These are phyloP conservation scores for Psittacula derbiana DNA, from an alignment of 2,797 vertebrate genomes.

Conservation along the genomic window DNA sequence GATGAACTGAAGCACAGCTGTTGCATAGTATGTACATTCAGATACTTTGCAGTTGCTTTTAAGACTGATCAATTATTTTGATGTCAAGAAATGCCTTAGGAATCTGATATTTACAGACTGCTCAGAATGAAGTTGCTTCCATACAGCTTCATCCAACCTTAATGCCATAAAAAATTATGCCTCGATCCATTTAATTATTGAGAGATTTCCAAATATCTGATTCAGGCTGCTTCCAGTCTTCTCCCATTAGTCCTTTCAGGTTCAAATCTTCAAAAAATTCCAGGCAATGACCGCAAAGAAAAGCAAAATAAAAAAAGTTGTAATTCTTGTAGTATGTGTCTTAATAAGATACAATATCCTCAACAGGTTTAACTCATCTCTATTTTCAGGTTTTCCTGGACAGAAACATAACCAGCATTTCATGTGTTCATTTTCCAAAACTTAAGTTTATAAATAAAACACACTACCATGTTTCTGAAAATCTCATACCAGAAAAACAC, in stretches of 20 bases:
- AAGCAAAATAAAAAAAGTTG: neutral
- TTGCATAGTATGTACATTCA: neutral
- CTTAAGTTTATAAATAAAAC: neutral
- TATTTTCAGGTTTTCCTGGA: neutral
- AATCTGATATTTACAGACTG: neutral
- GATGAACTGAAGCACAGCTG: neutral
- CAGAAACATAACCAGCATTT: neutral
- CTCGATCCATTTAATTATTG: neutral
- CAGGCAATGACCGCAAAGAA: constrained; percentile 71
- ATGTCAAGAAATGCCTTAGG: neutral
- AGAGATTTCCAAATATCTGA: constrained; percentile 68
- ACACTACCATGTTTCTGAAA: neutral
- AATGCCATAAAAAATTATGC: neutral
- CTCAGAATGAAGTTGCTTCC: neutral
- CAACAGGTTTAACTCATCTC: neutral
- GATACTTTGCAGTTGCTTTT: neutral
- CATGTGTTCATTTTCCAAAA: neutral
- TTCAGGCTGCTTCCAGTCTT: constrained; percentile 72
- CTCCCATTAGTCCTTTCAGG: constrained; percentile 63
- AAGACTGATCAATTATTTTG: neutral
- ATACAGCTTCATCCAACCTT: neutral
- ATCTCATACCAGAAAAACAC: neutral
- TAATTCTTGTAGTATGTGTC: neutral
- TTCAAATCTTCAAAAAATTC: constrained; percentile 74
- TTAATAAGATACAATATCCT: neutral